These are phyloP conservation scores for Erannis defoliaria DNA, from an alignment of 2,888 invertebrate genomes.

Conservation along the genomic window DNA sequence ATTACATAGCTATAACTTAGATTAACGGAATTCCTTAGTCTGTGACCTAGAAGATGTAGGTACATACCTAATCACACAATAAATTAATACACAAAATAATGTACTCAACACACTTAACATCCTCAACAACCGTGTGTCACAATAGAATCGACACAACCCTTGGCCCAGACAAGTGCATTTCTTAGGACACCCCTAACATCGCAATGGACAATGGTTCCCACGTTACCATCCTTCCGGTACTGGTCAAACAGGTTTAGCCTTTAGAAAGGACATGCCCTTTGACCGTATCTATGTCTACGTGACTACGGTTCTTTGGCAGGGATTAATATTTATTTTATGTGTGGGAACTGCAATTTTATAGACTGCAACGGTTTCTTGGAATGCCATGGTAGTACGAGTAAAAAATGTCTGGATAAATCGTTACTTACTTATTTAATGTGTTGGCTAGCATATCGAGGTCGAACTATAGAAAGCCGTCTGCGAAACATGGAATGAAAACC, in stretches of 20 bases:
- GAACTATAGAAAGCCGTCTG: no score
- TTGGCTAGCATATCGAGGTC: no score
- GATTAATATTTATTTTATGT: constrained; percentile 36
- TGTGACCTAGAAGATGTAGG: no score
- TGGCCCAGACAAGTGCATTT: constrained; percentile 11
- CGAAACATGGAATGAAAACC: no score
- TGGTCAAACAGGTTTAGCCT: constrained; percentile 74
- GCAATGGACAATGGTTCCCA: constrained; percentile 70
- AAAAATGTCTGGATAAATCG: neutral
- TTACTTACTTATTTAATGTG: no score
- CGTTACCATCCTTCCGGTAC: constrained; percentile 53
- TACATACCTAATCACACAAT: no score
- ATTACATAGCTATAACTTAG: no score
- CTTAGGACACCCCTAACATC: constrained; percentile 42
- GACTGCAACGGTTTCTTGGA: constrained; percentile 10
- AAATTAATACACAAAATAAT: no score
- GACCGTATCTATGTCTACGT: constrained; percentile 41
- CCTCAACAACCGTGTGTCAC: constrained; percentile 27
- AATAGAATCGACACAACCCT: constrained; percentile 31
- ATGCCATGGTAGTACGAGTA: neutral
- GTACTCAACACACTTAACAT: neutral
- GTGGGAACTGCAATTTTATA: constrained; percentile 21
- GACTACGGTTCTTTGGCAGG: constrained; percentile 40
- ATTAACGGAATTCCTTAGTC: no score
- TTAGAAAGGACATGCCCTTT: constrained; percentile 68